These are phyloP conservation scores for Sporophila hypoxantha DNA, from an alignment of 2,113 vertebrate species.

Conservation along the genomic window DNA sequence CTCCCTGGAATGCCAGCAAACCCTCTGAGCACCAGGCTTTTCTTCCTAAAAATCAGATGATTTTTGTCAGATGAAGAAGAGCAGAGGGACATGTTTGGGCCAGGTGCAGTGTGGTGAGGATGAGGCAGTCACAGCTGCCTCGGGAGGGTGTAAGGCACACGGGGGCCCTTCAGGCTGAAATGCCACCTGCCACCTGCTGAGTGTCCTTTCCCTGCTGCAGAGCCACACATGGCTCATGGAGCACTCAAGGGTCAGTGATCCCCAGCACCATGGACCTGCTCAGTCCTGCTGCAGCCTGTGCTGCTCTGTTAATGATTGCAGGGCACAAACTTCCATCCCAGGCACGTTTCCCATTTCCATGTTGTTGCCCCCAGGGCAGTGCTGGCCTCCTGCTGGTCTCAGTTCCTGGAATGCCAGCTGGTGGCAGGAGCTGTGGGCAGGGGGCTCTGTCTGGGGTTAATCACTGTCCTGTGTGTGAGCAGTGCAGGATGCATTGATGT, in stretches of 20 bases:
- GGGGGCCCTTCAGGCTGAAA: background rate
- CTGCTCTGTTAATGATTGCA: background rate
- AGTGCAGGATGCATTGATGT: background rate
- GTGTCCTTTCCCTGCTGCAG: background rate
- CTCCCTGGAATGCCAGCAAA: background rate
- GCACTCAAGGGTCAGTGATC: background rate
- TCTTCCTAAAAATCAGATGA: background rate
- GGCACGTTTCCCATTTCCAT: background rate
- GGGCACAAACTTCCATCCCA: background rate
- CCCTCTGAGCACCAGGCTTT: background rate
- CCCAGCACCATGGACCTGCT: background rate
- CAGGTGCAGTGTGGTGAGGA: background rate
- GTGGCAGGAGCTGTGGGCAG: background rate
- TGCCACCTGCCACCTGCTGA: fast-evolving
- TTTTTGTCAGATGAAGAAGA: background rate
- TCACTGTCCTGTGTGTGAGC: background rate
- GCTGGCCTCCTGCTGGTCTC: background rate
- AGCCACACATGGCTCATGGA: background rate
- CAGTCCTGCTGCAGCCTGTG: background rate
- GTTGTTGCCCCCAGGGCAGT: background rate
- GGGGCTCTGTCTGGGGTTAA: background rate
- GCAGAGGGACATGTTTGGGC: background rate
- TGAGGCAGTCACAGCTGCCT: background rate
- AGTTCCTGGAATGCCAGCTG: background rate
- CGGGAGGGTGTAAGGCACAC: background rate